phyloP scores from a whole-genome alignment of 2,888 invertebrate species.

The Zele albiditarsus region DNA sequence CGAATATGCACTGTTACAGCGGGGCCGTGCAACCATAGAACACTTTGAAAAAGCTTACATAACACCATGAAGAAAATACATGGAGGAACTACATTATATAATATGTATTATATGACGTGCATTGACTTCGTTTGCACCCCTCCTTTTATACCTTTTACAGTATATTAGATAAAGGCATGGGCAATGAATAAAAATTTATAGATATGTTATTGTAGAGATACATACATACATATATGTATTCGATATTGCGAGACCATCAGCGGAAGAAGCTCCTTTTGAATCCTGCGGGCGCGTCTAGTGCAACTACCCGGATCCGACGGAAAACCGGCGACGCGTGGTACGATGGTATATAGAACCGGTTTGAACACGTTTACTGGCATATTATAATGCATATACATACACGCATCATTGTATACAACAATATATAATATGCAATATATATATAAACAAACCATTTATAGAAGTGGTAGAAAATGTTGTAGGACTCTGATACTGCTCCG shows the following conservation, averaged over 20 bases:
- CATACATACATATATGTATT: neutral
- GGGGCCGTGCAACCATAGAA: slow-evolving; percentile 46
- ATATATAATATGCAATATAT: slow-evolving; percentile 1
- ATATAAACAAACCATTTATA: neutral
- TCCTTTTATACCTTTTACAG: neutral
- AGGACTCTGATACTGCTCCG: neutral
- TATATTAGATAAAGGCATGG: neutral
- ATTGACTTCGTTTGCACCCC: neutral
- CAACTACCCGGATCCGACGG: slow-evolving; percentile 68
- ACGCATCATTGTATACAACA: slow-evolving; percentile 29
- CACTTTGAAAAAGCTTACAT: slow-evolving; percentile 34
- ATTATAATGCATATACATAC: slow-evolving; percentile 29
- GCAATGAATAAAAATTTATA: neutral
- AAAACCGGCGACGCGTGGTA: slow-evolving; percentile 59
- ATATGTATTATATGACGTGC: neutral
- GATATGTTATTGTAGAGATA: neutral
- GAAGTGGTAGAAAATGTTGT: neutral
- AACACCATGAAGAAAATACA: slow-evolving; percentile 34
- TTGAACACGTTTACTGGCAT: slow-evolving; percentile 49
- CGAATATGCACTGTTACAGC: slow-evolving; percentile 37
- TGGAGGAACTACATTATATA: slow-evolving; percentile 48
- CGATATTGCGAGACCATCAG: neutral
- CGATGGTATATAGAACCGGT: slow-evolving; percentile 64
- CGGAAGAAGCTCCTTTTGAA: slow-evolving; percentile 41
- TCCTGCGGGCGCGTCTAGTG: slow-evolving; percentile 50